Conservation (phyloP, 2,113 vertebrate species). For the Cebus imitator region DNA sequence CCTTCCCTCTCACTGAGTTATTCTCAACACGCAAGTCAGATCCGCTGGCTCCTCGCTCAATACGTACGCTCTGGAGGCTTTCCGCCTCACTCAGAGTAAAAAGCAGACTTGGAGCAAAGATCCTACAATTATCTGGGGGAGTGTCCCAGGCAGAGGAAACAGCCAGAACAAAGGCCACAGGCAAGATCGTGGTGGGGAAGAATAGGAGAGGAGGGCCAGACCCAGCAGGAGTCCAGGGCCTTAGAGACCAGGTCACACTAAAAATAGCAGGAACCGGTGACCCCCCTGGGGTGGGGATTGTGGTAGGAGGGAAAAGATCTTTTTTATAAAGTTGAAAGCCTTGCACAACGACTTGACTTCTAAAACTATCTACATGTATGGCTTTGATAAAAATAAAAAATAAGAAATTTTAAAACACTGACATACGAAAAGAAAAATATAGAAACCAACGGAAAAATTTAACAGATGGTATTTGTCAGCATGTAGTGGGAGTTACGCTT, state of each 20-base stretch:
- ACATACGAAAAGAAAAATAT: background rate
- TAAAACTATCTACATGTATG: background rate
- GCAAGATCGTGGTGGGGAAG: background rate
- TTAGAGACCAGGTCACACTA: background rate
- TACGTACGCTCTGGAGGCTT: background rate
- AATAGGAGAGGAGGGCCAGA: background rate
- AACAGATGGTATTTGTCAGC: conserved; percentile 21
- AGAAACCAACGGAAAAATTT: background rate
- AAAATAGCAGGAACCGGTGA: background rate
- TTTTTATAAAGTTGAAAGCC: background rate
- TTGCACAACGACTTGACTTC: background rate
- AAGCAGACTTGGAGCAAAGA: background rate
- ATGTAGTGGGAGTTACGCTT: background rate
- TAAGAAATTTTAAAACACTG: background rate
- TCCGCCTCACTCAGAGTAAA: background rate
- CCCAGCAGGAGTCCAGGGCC: background rate
- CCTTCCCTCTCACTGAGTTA: background rate
- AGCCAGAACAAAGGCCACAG: background rate
- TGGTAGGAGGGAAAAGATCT: background rate
- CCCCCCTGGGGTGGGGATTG: background rate
- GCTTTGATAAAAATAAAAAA: background rate
- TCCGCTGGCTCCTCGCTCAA: background rate
- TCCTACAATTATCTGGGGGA: background rate
- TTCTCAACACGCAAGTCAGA: background rate
- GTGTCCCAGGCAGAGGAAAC: background rate